phyloP scores from a whole-genome alignment of 2,888 invertebrate genomes.

The Drosophila hamatofila region DNA sequence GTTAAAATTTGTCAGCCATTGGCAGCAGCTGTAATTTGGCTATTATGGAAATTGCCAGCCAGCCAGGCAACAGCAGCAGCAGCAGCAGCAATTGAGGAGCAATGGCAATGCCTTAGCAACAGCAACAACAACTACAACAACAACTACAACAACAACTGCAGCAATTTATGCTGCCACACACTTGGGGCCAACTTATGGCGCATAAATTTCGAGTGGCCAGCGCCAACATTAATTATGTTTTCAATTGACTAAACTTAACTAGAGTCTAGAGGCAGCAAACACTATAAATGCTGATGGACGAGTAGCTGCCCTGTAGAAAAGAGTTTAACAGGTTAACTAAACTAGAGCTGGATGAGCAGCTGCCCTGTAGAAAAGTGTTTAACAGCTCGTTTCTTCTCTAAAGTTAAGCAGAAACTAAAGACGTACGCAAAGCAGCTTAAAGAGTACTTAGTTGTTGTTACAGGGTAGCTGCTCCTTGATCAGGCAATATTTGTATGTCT shows the following conservation, averaged over 20 bases:
- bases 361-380: background rate
- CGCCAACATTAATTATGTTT: conserved; percentile 76
- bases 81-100: conserved; percentile 8
- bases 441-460: background rate
- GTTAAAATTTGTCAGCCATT: conserved; percentile 77
- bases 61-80: conserved; percentile 30
- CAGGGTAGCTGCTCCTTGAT: background rate
- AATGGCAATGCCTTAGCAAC: background rate
- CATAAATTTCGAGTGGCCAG: conserved; percentile 65
- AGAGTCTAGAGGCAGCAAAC: conserved; percentile 15
- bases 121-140: background rate
- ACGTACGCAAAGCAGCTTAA: background rate
- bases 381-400: background rate
- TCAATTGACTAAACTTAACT: conserved; percentile 63
- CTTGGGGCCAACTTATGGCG: conserved; percentile 75
- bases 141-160: conserved; percentile 6
- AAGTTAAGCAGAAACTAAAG: no score
- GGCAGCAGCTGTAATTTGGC: conserved; percentile 67
- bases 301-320: background rate
- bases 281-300: background rate
- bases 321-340: background rate
- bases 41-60: conserved; percentile 72
- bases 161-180: conserved; percentile 75
- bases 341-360: background rate
- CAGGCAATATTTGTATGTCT: background rate